Base-by-base conservation (phyloP, 2,113 vertebrate species). In the Callionymus lyra region DNA sequence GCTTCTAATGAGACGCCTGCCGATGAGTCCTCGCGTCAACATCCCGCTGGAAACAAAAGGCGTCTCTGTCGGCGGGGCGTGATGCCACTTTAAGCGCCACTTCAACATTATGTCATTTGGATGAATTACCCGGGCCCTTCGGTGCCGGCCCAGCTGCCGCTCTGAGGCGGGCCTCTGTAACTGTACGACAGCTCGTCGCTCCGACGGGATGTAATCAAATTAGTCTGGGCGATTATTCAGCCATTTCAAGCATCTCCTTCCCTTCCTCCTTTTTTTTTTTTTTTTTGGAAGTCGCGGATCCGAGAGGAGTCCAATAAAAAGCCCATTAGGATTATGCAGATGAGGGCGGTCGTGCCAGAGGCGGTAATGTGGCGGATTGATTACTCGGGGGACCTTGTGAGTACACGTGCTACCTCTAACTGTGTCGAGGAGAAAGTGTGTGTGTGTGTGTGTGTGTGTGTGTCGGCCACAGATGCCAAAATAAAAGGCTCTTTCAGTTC, bases 281-380 rank as follows among this genome's bases (percentile, higher is more conserved):
- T 38, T 67, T 76, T 74, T 56, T 65, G 56, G 65, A 13, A 45
- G 48, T 53, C 50, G 14, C 68, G 32, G 69, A 56, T 6, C 44
- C 52, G 45, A 68, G 63, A 70, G 76, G 67, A 65, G 70, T 44
- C 63, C 68, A 78, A 81, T 79, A 79, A 77, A 83, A 85, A 73
- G 47, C 56, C 75, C 60, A 82, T 84, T 85, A 68, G 63, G 61
- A 81, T 79, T 76, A 86, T 84, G 83, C 74, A 76, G 82, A 86
- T 86, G 16, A 33, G 32, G 50, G 68, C 44, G 18, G 47, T 32
- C 33, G 15, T 44, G 68, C 72, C 34, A 35, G n/a, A n/a, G n/a
- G n/a, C n/a, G n/a, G n/a, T n/a, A 75, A 79, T 61, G 66, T 59
- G 67, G 52, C 61, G 50, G 60, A 72, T 56, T 77, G 79, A 84